Percentiles rank a stretch among this genome's conserved stretches.
Evolutionary conservation across 53 echinoderm and acorn worm species (phyloP).

Genomic region (Mesocentrotus franciscanus): DNA sequence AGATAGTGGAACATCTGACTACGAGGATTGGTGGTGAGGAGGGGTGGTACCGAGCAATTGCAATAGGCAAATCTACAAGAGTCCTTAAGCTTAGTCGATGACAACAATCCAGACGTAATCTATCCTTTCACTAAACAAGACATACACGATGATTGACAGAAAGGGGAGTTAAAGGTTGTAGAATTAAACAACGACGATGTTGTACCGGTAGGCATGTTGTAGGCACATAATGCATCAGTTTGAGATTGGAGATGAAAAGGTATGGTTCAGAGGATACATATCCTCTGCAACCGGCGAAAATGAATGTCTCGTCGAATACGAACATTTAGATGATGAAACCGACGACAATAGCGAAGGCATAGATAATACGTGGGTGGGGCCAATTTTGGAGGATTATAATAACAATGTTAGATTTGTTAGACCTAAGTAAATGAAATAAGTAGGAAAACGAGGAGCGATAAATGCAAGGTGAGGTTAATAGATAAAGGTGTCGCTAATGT

Average conservation of each 20-base stretch:
- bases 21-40: background rate
- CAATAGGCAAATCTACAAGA: background rate
- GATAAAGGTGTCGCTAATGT: too few relatives aligned
- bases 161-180: slow-evolving; percentile 21
- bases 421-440: too few relatives aligned
- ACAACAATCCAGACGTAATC: background rate
- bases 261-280: slow-evolving; percentile 51
- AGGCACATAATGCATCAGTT: slow-evolving; percentile 31
- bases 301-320: slow-evolving; percentile 8
- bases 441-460: too few relatives aligned
- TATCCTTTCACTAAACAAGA: background rate
- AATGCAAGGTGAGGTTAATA: too few relatives aligned
- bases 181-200: background rate
- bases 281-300: background rate
- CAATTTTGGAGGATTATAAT: too few relatives aligned
- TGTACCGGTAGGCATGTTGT: slow-evolving; percentile 13
- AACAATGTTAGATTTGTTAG: too few relatives aligned
- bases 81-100: background rate
- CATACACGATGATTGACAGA: background rate
- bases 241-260: background rate
- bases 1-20: slow-evolving; percentile 11
- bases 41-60: background rate
- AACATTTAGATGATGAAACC: slow-evolving; percentile 16
- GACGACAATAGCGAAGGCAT: too few relatives aligned
- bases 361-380: background rate